phyloP scores from a whole-genome alignment of 2,888 invertebrate genomes.

The Andrena bicolor region DNA sequence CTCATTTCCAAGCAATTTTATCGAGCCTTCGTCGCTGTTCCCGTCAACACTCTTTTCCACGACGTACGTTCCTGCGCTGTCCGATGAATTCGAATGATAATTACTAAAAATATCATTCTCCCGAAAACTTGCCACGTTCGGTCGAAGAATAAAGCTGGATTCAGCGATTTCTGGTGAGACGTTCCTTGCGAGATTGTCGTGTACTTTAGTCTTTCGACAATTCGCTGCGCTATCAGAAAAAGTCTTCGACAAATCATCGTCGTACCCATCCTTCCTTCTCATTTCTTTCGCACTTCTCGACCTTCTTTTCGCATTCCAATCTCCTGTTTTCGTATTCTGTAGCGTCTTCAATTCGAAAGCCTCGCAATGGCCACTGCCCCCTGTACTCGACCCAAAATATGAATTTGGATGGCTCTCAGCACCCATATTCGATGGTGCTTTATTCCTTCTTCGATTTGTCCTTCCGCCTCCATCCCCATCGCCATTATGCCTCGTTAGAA shows the following conservation, averaged over 20 bases:
- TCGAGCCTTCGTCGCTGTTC: conserved; percentile 29
- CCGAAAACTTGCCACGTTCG: not conserved
- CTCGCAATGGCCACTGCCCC: conserved; percentile 31
- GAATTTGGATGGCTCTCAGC: conserved; percentile 40
- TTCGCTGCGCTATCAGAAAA: conserved; percentile 64
- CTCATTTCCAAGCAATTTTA: conserved; percentile 18
- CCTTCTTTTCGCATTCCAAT: conserved; percentile 41
- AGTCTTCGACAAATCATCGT: conserved; percentile 47
- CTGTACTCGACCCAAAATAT: conserved; percentile 47
- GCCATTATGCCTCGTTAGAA: conserved; percentile 8
- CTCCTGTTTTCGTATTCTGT: not conserved
- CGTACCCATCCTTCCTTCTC: conserved; percentile 27
- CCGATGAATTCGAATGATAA: conserved; percentile 57
- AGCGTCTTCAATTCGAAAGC: conserved; percentile 42
- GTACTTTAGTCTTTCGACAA: not conserved
- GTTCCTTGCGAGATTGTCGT: not conserved
- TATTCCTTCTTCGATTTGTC: not conserved
- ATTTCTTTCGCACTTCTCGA: conserved; percentile 63
- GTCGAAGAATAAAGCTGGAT: conserved; percentile 30
- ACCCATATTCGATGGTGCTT: not conserved
- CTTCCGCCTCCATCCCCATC: not conserved
- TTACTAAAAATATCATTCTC: conserved; percentile 39
- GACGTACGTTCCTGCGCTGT: conserved; percentile 75
- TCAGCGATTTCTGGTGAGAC: not conserved
- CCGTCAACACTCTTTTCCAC: conserved; percentile 58